Percentiles rank a stretch among this genome's conserved stretches.
phyloP scores from a whole-genome alignment of 2,888 invertebrate species.

The Silvanus unidentatus region DNA sequence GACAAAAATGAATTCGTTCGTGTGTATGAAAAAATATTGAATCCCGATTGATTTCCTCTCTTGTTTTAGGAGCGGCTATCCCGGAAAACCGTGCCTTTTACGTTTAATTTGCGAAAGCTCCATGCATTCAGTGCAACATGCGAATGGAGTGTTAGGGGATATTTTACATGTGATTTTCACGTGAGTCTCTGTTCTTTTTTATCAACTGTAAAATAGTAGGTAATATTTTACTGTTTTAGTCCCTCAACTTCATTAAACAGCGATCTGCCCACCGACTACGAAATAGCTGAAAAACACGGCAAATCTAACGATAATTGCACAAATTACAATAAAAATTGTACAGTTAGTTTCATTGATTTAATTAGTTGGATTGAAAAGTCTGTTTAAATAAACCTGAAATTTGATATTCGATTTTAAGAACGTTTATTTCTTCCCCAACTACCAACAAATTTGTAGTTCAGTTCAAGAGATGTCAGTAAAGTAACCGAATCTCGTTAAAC shows the following conservation, averaged over 20 bases:
- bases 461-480: too few relatives aligned
- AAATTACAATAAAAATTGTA: slow-evolving; percentile 48
- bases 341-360: slow-evolving; percentile 51
- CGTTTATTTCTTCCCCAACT: too few relatives aligned
- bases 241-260: slow-evolving; percentile 56
- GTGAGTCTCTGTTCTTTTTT: slow-evolving; percentile 49
- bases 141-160: slow-evolving; percentile 62
- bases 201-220: too few relatives aligned
- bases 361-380: slow-evolving; percentile 33
- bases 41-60: background rate
- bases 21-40: slow-evolving; percentile 3
- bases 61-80: slow-evolving; percentile 25
- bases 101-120: slow-evolving; percentile 73
- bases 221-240: slow-evolving; percentile 36
- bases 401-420: background rate
- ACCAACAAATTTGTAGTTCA: too few relatives aligned
- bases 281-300: slow-evolving; percentile 18
- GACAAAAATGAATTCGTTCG: slow-evolving; percentile 34
- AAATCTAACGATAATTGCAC: slow-evolving; percentile 44
- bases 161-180: slow-evolving; percentile 67
- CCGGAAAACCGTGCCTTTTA: slow-evolving; percentile 62
- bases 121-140: slow-evolving; percentile 58
- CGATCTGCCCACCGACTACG: slow-evolving; percentile 14
- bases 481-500: too few relatives aligned
- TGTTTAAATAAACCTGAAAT: slow-evolving; percentile 3